Evolutionary conservation across 2,888 invertebrate genomes (phyloP).

Genomic region (Drosophila maculinotata): DNA sequence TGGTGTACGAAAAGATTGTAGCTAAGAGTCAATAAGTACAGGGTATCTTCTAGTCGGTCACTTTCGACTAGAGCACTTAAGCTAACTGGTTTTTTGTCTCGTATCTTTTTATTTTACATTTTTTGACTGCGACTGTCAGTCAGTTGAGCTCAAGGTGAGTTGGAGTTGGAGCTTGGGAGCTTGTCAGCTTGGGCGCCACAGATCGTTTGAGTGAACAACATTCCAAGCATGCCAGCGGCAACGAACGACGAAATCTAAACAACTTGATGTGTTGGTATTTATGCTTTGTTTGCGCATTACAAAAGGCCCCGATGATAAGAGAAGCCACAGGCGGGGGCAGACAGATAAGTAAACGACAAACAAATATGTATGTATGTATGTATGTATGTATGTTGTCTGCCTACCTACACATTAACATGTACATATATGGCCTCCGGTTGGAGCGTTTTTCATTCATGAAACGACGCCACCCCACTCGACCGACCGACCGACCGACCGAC

Average conservation of each 20-base stretch:
- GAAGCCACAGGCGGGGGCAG: conserved; percentile 37
- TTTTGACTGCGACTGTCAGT: conserved; percentile 56
- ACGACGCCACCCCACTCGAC: conserved; percentile 33
- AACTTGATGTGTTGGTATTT: conserved; percentile 72
- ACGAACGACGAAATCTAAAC: conserved; percentile 56
- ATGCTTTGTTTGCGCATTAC: conserved; percentile 75
- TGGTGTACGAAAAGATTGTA: too few relatives aligned
- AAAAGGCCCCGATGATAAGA: conserved; percentile 64
- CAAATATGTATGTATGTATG: conserved; percentile 14
- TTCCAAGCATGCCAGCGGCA: conserved; percentile 63
- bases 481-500: too few relatives aligned
- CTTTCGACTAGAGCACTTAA: too few relatives aligned
- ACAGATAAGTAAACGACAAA: conserved; percentile 58
- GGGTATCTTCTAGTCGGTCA: too few relatives aligned
- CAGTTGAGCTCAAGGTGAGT: conserved; percentile 66
- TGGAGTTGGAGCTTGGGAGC: conserved; percentile 24
- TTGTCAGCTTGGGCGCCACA: conserved; percentile 32
- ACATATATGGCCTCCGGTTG: conserved; percentile 13
- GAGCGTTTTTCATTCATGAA: conserved; percentile 69
- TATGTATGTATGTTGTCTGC: conserved; percentile 20
- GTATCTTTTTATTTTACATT: conserved; percentile 18
- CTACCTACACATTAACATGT: conserved; percentile 19
- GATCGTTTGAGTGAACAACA: conserved; percentile 48
- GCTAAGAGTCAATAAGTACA: too few relatives aligned
- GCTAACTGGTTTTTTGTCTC: conserved; percentile 17